Percentiles rank a stretch among this genome's conserved stretches.
phyloP scores from a whole-genome alignment of 2,888 invertebrate genomes.

The Agrochola lota region DNA sequence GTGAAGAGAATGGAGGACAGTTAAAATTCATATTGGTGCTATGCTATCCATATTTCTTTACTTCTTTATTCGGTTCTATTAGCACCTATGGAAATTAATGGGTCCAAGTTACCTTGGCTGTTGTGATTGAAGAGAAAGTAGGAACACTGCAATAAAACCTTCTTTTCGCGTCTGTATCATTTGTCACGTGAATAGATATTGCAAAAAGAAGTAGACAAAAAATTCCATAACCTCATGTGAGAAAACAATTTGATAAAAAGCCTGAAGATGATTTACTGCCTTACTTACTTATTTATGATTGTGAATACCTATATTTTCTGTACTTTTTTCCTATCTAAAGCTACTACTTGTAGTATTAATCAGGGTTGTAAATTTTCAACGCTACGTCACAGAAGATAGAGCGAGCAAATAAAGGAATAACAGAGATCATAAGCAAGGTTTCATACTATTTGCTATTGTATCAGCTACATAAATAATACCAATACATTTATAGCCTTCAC shows the following conservation, averaged over 20 bases:
- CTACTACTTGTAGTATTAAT: conserved; percentile 65
- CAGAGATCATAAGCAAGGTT: conserved; percentile 70
- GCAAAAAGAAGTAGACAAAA: neutral
- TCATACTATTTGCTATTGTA: conserved; percentile 68
- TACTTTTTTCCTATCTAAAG: conserved; percentile 57
- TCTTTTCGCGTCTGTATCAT: neutral
- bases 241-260: conserved; percentile 32
- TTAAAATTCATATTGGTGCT: neutral
- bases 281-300: conserved; percentile 49
- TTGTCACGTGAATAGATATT: neutral
- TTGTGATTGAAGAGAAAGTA: neutral
- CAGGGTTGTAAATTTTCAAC: conserved; percentile 80
- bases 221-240: neutral
- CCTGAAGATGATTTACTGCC: conserved; percentile 44
- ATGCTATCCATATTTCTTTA: neutral
- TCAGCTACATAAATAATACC: conserved; percentile 58
- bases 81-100: no score
- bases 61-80: neutral
- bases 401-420: conserved; percentile 70
- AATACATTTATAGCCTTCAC: conserved; percentile 62
- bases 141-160: neutral
- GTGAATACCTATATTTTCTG: conserved; percentile 32
- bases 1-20: neutral
- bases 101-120: neutral
- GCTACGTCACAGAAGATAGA: conserved; percentile 75